Evolutionary conservation across 2,888 invertebrate genomes (phyloP), one percentile per base, ranked within the genome.

Genomic region (Tuta absoluta): DNA sequence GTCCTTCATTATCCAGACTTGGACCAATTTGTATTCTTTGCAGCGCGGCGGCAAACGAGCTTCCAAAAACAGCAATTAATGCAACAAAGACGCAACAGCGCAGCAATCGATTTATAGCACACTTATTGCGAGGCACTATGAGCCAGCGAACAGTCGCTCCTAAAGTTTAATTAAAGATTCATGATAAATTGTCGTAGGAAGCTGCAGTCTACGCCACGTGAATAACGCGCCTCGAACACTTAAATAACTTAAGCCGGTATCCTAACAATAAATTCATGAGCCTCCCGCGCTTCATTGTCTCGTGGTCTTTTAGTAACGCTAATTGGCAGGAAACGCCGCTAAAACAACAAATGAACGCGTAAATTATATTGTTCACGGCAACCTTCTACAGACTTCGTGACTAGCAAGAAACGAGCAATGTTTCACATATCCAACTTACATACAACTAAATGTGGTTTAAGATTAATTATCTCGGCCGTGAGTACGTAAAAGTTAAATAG

Each of bases 81-180:
- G 73, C 71, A 67, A 70, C 69, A 67, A 65, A 69, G 64, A 66
- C 65, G 49, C 53, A 66, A 49, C 62, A 68, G 65, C 63, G 66
- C 63, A 71, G 65, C 71, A 66, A 73, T 72, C 72, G 72, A 74
- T 72, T 65, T 71, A 76, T 74, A 73, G 71, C 61, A 69, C 72
- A 76, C 76, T 81, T 79, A 81, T 81, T 80, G 78, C 78, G 76
- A 80, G 77, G 78, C 80, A 86, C 84, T 86, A 85, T 82, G 82
- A 84, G 84, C 75, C 82, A 75, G 79, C 77, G 82, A 84, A 79
- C 85, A 87, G 85, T 85, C 84, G 82, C 81, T 82, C 87, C 80
- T 86, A 85, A 90, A 91, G 85, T 91, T 91, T 91, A 91, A 91
- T 91, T 91, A 91, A 91, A 91, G 91, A 91, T 91, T 90, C 89